A percentile compares a stretch with the other conserved stretches of the same genome.
These are phyloP conservation scores for Mirza zaza DNA, from an alignment of 2,113 vertebrate genomes.

Conservation along the genomic window DNA sequence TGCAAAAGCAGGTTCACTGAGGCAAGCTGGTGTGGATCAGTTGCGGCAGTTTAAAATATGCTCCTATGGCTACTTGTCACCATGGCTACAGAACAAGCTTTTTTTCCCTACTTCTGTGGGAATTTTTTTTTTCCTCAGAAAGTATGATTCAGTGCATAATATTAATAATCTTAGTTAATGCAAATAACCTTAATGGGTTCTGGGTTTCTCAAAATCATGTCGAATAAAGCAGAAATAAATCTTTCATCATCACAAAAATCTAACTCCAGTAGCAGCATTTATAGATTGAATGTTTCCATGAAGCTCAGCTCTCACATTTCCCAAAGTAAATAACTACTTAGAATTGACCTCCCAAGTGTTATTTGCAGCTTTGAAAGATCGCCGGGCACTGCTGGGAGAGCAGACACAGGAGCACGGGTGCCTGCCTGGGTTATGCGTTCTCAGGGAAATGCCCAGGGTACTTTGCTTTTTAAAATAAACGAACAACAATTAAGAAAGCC, in stretches of 20 bases:
- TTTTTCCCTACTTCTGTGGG: neutral
- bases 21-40: neutral
- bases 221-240: neutral
- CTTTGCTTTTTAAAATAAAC: conserved; percentile 18
- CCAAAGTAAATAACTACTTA: neutral
- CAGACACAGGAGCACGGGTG: neutral
- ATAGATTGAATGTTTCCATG: neutral
- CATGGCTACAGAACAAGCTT: neutral
- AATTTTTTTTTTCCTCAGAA: neutral
- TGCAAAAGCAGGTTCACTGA: neutral
- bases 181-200: neutral
- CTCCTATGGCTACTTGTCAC: neutral
- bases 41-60: neutral
- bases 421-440: neutral
- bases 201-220: neutral
- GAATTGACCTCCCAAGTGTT: neutral
- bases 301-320: neutral
- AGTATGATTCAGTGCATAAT: neutral
- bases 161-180: neutral
- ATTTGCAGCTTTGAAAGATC: conserved; percentile 13
- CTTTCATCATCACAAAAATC: neutral
- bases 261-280: neutral
- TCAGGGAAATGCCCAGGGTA: neutral
- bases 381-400: neutral
- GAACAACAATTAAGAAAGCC: neutral